Base-by-base conservation (phyloP, 2,797 vertebrate genomes). In the Odontamblyopus lacepedii region DNA sequence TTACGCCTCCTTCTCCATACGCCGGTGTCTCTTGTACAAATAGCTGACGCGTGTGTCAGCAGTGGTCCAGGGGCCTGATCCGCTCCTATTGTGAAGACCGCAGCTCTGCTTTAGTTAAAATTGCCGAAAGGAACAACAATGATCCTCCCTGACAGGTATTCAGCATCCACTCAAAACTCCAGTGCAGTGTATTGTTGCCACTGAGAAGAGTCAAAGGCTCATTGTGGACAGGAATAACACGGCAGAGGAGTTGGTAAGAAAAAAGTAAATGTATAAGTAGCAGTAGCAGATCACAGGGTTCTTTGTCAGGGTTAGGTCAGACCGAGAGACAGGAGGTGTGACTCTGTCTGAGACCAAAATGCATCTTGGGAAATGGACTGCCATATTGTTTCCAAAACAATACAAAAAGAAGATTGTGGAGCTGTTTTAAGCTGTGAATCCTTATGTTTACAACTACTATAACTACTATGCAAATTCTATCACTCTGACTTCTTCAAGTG, bases 281-380 rank as follows among this genome's bases (percentile, higher is more conserved):
- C 23, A 23, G 0, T 23, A 80, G 80, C 78, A 70, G 80, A 63
- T 81, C 81, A 70, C 82, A 78, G 72, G 86, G 71, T 80, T 73
- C 80, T 88, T 82, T 84, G 88, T 91, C 87, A 87, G 72, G 85
- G 89, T 90, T 91, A 78, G 84, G 74, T 69, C 85, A 68, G 83
- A 85, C 56, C 85, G 89, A 92, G 91, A 93, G 81, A 73, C 80
- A 51, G 27, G 79, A 85, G 82, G 85, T 78, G 83, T 80, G 80
- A 74, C 76, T 82, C 84, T 74, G 82, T 87, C 82, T 84, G 73
- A 75, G 80, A 78, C 87, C 80, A 83, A 78, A 72, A 81, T 70
- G 73, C 70, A 83, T 2, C n/a, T 38, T 38, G 32, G 67, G 50
- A 77, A 85, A 79, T 84, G 70, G 11, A 57, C 55, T 57, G 55